A percentile compares a stretch with the other conserved stretches of the same genome.
phyloP scores from a whole-genome alignment of 1,140 invertebrate species.

The Bombus polaris region DNA sequence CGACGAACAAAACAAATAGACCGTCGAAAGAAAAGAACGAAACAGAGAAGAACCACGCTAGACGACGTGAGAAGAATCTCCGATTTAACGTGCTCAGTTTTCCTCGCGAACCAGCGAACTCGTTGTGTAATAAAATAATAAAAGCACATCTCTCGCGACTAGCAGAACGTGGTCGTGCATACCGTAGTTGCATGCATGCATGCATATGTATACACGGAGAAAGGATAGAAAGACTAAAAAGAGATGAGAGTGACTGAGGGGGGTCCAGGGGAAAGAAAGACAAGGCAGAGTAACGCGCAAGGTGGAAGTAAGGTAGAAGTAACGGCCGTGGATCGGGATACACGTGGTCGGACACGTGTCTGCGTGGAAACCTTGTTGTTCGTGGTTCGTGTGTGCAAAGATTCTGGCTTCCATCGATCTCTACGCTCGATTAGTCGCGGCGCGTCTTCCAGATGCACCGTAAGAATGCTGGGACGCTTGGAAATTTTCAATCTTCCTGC shows the following conservation, averaged over 20 bases:
- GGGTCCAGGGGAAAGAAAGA: slow-evolving; percentile 24
- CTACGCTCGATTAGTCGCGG: slow-evolving; percentile 49
- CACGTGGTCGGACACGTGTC: slow-evolving; percentile 80
- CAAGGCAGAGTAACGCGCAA: background rate
- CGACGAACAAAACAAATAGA: too few species aligned
- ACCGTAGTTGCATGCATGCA: background rate
- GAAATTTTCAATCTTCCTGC: background rate
- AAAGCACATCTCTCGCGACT: slow-evolving; percentile 61
- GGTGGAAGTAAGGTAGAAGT: slow-evolving; percentile 49
- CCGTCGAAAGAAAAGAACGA: background rate
- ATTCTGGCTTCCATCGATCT: slow-evolving; percentile 40
- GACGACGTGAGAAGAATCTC: slow-evolving; percentile 14
- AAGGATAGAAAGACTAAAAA: background rate
- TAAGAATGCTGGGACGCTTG: background rate
- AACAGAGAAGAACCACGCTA: slow-evolving; percentile 13
- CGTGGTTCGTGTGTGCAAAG: background rate
- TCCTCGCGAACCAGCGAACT: slow-evolving; percentile 72
- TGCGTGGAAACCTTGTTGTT: slow-evolving; percentile 29
- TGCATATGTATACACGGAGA: background rate
- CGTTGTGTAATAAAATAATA: slow-evolving; percentile 79
- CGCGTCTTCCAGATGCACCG: slow-evolving; percentile 15
- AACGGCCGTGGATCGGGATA: slow-evolving; percentile 64
- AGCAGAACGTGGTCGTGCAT: slow-evolving; percentile 16
- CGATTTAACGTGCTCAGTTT: slow-evolving; percentile 42
- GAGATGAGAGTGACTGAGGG: slow-evolving; percentile 20